These are phyloP conservation scores for Andrena bucephala DNA, from an alignment of 2,888 invertebrate species.

Conservation along the genomic window DNA sequence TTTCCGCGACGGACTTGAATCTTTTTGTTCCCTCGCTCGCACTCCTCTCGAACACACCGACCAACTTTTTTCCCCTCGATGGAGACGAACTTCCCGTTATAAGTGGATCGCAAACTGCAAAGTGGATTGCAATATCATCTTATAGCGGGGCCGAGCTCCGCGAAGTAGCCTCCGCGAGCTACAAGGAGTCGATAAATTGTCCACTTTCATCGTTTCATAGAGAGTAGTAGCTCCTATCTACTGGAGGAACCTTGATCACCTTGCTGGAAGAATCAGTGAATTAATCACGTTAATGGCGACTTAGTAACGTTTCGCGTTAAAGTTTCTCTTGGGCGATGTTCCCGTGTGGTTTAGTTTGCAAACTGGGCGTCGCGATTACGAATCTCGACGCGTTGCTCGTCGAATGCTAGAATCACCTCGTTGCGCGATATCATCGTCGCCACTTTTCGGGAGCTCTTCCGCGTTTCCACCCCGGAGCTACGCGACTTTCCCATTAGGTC, in stretches of 20 bases:
- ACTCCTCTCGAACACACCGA: not conserved
- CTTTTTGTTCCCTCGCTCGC: not conserved
- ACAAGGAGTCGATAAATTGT: no score
- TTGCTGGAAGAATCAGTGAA: not conserved
- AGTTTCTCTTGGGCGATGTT: no score
- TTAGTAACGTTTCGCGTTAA: not conserved
- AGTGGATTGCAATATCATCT: slow-evolving; percentile 5
- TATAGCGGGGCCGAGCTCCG: no score
- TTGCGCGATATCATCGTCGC: slow-evolving; percentile 1
- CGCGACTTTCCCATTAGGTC: slow-evolving; percentile 55
- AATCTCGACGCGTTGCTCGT: not conserved
- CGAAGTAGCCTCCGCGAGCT: no score
- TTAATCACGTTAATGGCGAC: slow-evolving; percentile 5
- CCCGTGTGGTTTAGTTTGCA: not conserved
- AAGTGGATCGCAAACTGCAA: slow-evolving; percentile 11
- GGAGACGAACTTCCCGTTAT: not conserved
- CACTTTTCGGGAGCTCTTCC: not conserved
- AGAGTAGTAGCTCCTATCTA: no score
- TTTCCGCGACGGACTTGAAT: not conserved
- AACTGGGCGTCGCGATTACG: not conserved
- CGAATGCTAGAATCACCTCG: not conserved
- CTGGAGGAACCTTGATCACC: no score
- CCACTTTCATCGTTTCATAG: no score
- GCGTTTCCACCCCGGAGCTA: slow-evolving; percentile 27
- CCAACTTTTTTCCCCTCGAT: not conserved